phyloP scores from a whole-genome alignment of 2,888 invertebrate genomes.

The Teleogryllus oceanicus region DNA sequence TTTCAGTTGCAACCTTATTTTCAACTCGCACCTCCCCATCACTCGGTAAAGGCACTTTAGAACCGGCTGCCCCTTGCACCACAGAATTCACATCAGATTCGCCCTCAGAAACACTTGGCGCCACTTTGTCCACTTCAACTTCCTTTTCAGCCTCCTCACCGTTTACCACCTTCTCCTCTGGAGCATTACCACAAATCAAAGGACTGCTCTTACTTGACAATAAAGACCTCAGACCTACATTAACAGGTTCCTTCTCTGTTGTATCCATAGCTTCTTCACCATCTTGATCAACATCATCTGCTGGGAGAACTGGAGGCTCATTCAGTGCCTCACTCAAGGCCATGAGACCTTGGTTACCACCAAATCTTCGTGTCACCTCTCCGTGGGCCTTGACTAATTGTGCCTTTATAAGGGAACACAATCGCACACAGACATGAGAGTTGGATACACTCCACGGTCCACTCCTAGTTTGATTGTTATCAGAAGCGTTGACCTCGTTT shows the following conservation, averaged over 20 bases:
- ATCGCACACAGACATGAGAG: conserved; percentile 61
- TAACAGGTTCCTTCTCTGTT: background rate
- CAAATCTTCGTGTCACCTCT: conserved; percentile 57
- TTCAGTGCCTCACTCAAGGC: conserved; percentile 43
- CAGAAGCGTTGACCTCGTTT: background rate
- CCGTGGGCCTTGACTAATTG: conserved; percentile 76
- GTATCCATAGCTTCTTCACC: conserved; percentile 41
- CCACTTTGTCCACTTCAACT: background rate
- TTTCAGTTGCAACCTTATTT: background rate
- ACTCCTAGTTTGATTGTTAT: background rate
- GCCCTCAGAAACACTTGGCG: background rate
- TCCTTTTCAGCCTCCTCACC: conserved; percentile 21
- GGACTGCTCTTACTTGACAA: background rate
- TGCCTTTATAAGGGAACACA: conserved; percentile 73
- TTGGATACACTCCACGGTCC: conserved; percentile 27
- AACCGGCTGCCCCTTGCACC: background rate
- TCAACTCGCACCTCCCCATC: conserved; percentile 18
- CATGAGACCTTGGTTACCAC: conserved; percentile 37
- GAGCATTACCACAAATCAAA: background rate
- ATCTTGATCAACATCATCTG: conserved; percentile 50
- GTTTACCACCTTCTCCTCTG: too few relatives aligned
- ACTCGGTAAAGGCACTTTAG: background rate
- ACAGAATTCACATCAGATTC: background rate
- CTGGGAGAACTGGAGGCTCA: conserved; percentile 53
- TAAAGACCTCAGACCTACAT: background rate